Base-by-base conservation (phyloP, 2,113 vertebrate species). In the Pleuronectes platessa region DNA sequence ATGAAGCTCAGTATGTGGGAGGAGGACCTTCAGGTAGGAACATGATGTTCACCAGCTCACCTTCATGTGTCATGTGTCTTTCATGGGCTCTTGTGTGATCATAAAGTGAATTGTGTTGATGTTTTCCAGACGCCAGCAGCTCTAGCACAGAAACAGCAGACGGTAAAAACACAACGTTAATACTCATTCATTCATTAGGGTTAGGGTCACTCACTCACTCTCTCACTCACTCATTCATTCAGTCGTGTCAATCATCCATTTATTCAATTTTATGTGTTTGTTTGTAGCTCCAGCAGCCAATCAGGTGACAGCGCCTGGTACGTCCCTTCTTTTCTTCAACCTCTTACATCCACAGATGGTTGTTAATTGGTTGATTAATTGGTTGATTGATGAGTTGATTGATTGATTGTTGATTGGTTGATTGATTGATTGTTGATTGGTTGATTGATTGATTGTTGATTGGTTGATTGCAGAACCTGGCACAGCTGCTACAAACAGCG, bases 111-210 rank as follows among this genome's bases (percentile, higher is more conserved):
- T 26, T 3, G 1, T 58, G 12, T 37, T 49, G 4, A 51, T 79
- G 62, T 82, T 37, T 86, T 90, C 53, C 77, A 94, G 92, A 92
- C 47, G 18, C 64, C 18, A 90, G 90, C 78, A 93, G 86, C 79
- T 91, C 86, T 73, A 94, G 92, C 45, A 84, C 90, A 86, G 93
- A 94, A 69, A 63, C 66, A 0, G 66, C 81, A 62, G 86, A 84
- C 12, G 77, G 92, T 94, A 45, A 88, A 85, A 79, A 40, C 4
- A 49, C 9, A 53, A 53, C 2, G 47, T 24, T 61, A 2, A 70
- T 1, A 10, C n/a, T 51, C 6, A 40, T 15, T 40, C 0, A 55
- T 40, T 53, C 2, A 49, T 27, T 24, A 24, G 24, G 24, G 24
- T 49, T 53, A 18, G 24, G 24, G 3, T 27, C 26, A 27, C 26